phyloP scores from a whole-genome alignment of 2,888 invertebrate genomes.

The Orthosia gothica region DNA sequence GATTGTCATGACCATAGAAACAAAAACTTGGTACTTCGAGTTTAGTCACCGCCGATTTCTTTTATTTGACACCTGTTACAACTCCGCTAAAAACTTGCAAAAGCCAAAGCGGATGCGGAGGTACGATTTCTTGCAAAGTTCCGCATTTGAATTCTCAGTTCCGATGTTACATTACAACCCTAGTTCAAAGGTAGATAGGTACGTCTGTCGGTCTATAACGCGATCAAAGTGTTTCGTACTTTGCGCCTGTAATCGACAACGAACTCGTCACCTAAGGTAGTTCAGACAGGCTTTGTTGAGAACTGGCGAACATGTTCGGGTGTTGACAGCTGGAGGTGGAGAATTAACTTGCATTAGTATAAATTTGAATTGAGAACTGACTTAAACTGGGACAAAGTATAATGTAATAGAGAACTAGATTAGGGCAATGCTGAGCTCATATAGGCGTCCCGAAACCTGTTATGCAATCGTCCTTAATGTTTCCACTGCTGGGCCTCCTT shows the following conservation, averaged over 20 bases:
- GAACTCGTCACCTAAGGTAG: conserved; percentile 63
- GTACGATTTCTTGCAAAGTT: background rate
- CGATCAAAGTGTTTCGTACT: conserved; percentile 80
- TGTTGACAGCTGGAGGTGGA: conserved; percentile 23
- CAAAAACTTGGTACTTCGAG: too few relatives aligned
- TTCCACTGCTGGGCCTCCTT: too few relatives aligned
- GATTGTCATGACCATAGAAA: too few relatives aligned
- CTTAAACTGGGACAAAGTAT: background rate
- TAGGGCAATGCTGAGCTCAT: too few relatives aligned
- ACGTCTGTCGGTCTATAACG: conserved; percentile 76
- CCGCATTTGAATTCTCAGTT: background rate
- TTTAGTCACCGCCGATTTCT: too few relatives aligned
- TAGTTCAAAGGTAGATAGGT: conserved; percentile 15
- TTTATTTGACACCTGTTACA: too few relatives aligned
- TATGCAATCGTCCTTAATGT: too few relatives aligned
- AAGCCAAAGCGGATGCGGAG: background rate
- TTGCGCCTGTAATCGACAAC: conserved; percentile 78
- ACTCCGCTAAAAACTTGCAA: background rate
- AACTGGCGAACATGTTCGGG: conserved; percentile 13
- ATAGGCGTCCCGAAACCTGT: background rate
- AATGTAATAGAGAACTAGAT: background rate
- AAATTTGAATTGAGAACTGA: background rate
- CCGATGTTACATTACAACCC: background rate
- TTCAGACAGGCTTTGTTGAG: conserved; percentile 42
- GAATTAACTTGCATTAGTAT: conserved; percentile 1